A percentile compares a stretch with the other conserved stretches of the same genome.
phyloP scores from a whole-genome alignment of 1,140 invertebrate species.

The Saxidomus purpurata region DNA sequence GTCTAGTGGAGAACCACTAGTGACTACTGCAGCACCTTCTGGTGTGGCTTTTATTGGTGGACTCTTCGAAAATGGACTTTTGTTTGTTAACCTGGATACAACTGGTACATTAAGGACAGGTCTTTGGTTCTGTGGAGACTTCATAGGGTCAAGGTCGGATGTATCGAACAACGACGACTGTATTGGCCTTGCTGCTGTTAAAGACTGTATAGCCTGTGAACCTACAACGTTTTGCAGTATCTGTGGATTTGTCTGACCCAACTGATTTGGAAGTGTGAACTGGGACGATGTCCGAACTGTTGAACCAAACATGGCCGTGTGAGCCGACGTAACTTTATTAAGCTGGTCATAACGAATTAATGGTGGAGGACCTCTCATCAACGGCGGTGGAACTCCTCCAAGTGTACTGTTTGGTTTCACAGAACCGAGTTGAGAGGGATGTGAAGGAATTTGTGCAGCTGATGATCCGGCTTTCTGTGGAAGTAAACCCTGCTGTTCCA shows the following conservation, averaged over 20 bases:
- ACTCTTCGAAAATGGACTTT: slow-evolving; percentile 11
- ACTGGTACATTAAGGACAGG: slow-evolving; percentile 75
- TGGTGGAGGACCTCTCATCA: slow-evolving; percentile 75
- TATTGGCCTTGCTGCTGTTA: slow-evolving; percentile 57
- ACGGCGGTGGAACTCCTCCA: slow-evolving; percentile 65
- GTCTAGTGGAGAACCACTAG: slow-evolving; percentile 56
- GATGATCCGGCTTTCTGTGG: background rate
- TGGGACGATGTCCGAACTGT: background rate
- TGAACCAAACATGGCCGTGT: slow-evolving; percentile 2
- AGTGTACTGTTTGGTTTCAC: background rate
- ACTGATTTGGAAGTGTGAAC: background rate
- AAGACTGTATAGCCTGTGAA: background rate
- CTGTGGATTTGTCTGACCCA: background rate
- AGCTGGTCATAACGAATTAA: slow-evolving; percentile 70
- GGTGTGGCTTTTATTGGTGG: slow-evolving; percentile 9
- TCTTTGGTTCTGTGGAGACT: slow-evolving; percentile 24
- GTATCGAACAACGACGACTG: slow-evolving; percentile 54
- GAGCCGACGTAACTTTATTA: slow-evolving; percentile 20
- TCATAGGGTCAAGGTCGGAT: slow-evolving; percentile 27
- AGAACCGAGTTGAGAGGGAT: slow-evolving; percentile 12
- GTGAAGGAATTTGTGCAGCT: background rate
- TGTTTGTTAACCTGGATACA: slow-evolving; percentile 45
- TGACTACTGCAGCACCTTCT: background rate
- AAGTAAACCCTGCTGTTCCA: slow-evolving; percentile 36
- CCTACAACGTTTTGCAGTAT: background rate